Base-by-base conservation (phyloP, 2,888 invertebrate species). In the Meiosimyza decipiens region DNA sequence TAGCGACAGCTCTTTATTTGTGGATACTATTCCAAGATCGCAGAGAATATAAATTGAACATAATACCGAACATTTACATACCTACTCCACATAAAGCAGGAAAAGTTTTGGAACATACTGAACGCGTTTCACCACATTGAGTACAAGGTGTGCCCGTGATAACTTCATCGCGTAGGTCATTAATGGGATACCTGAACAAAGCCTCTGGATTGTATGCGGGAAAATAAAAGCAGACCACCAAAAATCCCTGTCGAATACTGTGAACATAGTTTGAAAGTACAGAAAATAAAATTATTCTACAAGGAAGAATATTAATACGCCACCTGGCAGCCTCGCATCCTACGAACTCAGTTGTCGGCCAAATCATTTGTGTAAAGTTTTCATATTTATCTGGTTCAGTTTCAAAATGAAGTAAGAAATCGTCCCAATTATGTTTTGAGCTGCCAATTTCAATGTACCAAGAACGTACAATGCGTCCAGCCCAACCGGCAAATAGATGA, bases 41-140 rank as follows among this genome's bases (percentile, higher is more conserved):
- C 22, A 22, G 22, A 22, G 2, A 22, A 22, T 22, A 22, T 22
- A 22, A 22, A 22, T 22, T 22, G 22, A 22, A 22, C 22, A 22
- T 2, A 22, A 22, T 22, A 22, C 22, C 22, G 22, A n/a, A n/a
- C 22, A 22, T 22, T 22, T 22, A 22, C 22, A 22, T 22, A 79
- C 77, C 77, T 79, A 83, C 71, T 81, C 82, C 79, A 76, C 87
- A 75, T 76, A 84, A 74, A 22, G 57, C 62, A 12, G 67, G 63
- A 71, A 79, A 79, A 66, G 71, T 67, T 28, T 73, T 54, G 5
- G 77, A 76, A 70, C 78, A 79, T 54, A 76, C 73, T 54, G 68
- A 59, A 22, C 79, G 75, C 0, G 62, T 59, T 12, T 3, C 15
- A 5, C 62, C 49, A 55, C 78, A 79, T 11, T 51, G 28, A 1